phyloP scores from a whole-genome alignment of 1,140 invertebrate genomes.

The Drosophila lacteicornis region DNA sequence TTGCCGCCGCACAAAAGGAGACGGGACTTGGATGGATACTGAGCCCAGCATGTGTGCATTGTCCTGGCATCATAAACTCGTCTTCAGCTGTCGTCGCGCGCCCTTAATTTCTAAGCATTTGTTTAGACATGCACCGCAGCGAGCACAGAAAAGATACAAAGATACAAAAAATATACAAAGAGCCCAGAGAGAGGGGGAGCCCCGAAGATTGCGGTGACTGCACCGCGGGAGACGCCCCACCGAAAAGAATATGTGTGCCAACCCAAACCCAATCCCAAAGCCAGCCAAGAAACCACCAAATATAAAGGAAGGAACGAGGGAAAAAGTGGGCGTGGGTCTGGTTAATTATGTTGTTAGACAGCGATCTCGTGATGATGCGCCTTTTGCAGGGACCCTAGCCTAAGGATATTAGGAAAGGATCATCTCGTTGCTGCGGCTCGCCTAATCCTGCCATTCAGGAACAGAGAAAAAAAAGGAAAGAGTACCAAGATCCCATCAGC shows the following conservation, averaged over 20 bases:
- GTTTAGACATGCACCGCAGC: conserved; percentile 62
- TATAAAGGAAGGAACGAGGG: background rate
- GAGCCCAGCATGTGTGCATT: conserved; percentile 42
- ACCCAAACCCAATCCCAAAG: background rate
- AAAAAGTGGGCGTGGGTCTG: conserved; percentile 29
- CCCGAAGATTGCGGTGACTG: conserved; percentile 42
- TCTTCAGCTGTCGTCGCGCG: conserved; percentile 75
- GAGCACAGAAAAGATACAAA: background rate
- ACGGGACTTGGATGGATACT: conserved; percentile 2
- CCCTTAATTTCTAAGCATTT: conserved; percentile 75
- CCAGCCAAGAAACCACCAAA: conserved; percentile 4
- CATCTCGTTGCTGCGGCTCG: conserved; percentile 43
- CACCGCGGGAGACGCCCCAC: conserved; percentile 43
- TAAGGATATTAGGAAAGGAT: conserved; percentile 49
- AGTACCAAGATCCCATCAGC: conserved; percentile 26
- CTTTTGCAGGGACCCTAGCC: conserved; percentile 27
- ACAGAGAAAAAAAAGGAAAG: background rate
- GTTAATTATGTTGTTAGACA: conserved; percentile 68
- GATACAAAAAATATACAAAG: background rate
- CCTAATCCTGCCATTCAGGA: conserved; percentile 36
- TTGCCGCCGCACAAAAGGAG: conserved; percentile 18
- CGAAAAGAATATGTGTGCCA: conserved; percentile 25
- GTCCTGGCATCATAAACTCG: conserved; percentile 74
- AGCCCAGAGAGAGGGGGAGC: background rate
- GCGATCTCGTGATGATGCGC: conserved; percentile 32